Evolutionary conservation across 2,797 vertebrate genomes (phyloP).

Genomic region (Rhynchotus rufescens): DNA sequence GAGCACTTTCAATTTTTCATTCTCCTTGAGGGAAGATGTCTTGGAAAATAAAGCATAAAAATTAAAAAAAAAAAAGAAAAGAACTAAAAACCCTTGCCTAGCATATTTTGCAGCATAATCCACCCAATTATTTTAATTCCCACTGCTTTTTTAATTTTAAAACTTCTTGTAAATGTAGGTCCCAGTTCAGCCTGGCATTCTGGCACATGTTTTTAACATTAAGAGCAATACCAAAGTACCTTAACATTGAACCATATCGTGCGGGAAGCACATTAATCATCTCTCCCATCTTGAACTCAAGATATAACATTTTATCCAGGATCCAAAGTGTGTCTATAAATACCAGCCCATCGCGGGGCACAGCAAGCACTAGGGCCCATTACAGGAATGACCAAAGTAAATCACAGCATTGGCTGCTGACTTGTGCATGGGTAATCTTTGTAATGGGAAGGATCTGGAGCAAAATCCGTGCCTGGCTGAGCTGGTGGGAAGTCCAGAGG

Average conservation of each 20-base stretch:
- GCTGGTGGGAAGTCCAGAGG: background rate
- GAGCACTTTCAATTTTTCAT: constrained; percentile 43
- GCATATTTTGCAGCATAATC: constrained; percentile 41
- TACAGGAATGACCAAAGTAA: constrained; percentile 3
- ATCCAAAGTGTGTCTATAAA: constrained; percentile 50
- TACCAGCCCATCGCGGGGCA: constrained; percentile 1
- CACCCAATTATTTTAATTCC: constrained; percentile 33
- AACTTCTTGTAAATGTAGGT: constrained; percentile 38
- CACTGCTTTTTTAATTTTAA: constrained; percentile 33
- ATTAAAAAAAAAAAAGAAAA: constrained; percentile 30
- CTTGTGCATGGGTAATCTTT: background rate
- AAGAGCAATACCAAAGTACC: background rate
- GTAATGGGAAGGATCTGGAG: background rate
- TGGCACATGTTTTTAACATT: background rate
- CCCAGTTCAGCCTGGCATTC: constrained; percentile 37
- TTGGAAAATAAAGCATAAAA: constrained; percentile 47
- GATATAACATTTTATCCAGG: constrained; percentile 23
- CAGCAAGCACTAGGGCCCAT: background rate
- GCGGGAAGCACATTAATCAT: constrained; percentile 24
- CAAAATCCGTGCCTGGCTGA: background rate
- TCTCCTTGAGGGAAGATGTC: constrained; percentile 34
- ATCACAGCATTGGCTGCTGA: background rate
- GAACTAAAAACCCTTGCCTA: background rate
- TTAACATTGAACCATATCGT: background rate
- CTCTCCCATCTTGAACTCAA: constrained; percentile 17